These are phyloP conservation scores for Pterostichus madidus DNA, from an alignment of 2,888 invertebrate species.

Conservation along the genomic window DNA sequence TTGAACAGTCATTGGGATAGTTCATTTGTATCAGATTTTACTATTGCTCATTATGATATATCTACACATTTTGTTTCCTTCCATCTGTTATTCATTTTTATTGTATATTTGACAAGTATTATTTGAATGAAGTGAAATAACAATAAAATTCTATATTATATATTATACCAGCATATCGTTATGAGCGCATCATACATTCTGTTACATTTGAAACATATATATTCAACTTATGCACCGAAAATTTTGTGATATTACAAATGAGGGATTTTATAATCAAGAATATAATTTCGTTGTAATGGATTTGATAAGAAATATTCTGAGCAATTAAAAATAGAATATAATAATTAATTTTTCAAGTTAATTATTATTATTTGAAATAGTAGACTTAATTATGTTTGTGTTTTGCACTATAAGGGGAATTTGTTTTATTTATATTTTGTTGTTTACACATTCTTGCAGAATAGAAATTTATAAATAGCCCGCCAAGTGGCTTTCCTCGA, in stretches of 20 bases:
- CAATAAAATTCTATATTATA: constrained; percentile 78
- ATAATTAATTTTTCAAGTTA: constrained; percentile 27
- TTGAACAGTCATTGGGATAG: constrained; percentile 72
- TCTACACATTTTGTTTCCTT: constrained; percentile 74
- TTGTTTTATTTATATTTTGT: constrained; percentile 35
- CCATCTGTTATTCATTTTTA: constrained; percentile 78
- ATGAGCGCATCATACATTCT: constrained; percentile 35
- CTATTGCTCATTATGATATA: constrained; percentile 77
- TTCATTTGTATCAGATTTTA: constrained; percentile 76
- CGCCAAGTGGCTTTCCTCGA: constrained; percentile 23
- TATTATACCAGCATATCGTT: constrained; percentile 70
- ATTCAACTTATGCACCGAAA: constrained; percentile 55
- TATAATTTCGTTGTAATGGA: constrained; percentile 57
- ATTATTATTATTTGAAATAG: constrained; percentile 31
- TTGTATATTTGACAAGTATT: constrained; percentile 78
- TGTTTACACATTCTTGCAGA: constrained; percentile 9
- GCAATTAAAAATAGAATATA: constrained; percentile 44
- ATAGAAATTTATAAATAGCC: constrained; percentile 43
- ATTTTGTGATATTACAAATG: constrained; percentile 61
- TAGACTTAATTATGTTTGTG: not conserved
- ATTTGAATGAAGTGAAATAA: constrained; percentile 76
- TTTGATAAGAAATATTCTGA: constrained; percentile 53
- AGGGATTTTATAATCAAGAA: constrained; percentile 56
- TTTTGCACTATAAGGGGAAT: constrained; percentile 5
- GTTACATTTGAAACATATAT: constrained; percentile 28